Base-by-base conservation (phyloP, 2,797 vertebrate species). In the Miichthys miiuy region DNA sequence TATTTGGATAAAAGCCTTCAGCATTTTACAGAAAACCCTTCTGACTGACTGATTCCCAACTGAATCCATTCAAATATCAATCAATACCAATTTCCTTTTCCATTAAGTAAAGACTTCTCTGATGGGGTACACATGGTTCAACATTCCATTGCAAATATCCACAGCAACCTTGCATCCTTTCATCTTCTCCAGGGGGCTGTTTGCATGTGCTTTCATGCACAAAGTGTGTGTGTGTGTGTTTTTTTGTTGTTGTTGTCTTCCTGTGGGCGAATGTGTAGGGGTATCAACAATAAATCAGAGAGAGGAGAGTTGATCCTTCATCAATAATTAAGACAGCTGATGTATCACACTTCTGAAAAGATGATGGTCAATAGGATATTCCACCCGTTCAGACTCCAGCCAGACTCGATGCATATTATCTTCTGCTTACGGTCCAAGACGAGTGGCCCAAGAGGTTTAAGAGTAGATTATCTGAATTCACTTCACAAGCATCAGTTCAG, bases 81-180 rank as follows among this genome's bases (percentile, higher is more conserved):
- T 68, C 75, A 63, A 88, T 74, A 79, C 21, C 23, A 60, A 55
- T 77, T 70, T 71, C 44, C 34, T 71, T 78, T 88, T 58, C 65
- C 65, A 84, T 73, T 75, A 81, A 69, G 67, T 68, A 61, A 77
- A 75, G 23, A 47, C 20, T n/a, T 25, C 60, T 68, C 38, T 64
- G 30, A 71, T 52, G 54, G 20, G 10, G 60, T 62, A 47, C 58
- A 75, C 12, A 0, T 41, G 30, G 41, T 44, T 52, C 16, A 51
- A 17, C 17, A 38, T 50, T 56, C 13, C 44, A 25, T n/a, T 69
- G 18, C 18, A 74, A 67, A 30, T 67, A 79, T 27, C 68, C 38
- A 77, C 25, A 46, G 11, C 21, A 54, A 30, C 13, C 3, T 61
- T 46, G 42, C 34, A n/a, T 71, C n/a, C 11, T 44, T 57, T 16